Evolutionary conservation across 2,888 invertebrate genomes (phyloP), one percentile per base, ranked within the genome.

Genomic region (Polymixis lichenea): DNA sequence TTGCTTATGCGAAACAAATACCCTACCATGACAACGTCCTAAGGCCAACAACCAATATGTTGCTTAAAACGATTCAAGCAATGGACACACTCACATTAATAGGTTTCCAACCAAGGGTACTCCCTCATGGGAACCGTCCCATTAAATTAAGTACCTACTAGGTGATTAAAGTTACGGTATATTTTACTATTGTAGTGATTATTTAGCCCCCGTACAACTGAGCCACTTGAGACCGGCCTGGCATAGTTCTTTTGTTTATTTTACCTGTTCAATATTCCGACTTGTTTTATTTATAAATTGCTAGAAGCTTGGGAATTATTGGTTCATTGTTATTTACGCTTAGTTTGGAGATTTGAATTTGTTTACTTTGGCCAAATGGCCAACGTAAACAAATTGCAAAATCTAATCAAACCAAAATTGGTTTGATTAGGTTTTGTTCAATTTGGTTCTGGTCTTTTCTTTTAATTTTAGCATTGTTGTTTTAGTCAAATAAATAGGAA

Each of bases 221-320:
- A 69, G 68, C 38, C 82, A 51, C 82, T 84, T 51, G 82, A 80
- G 80, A 84, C 62, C 17, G 0, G 22, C 38, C 22, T 68, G 70
- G 49, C 75, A 70, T 32, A 82, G 53, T 79, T 70, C 70, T 75
- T 66, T 84, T 82, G 62, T 84, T 80, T 67, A 55, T 62, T 51
- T 62, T 67, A 62, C 49, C 49, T 62, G 53, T 51, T 68, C 75
- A 80, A 69, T 71, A 75, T 67, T 62, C 43, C 25, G 13, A 46
- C 55, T 78, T 72, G 73, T 61, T 78, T 74, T 69, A 58, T 66
- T 72, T 56, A 46, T 56, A 73, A 66, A 69, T 55, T 60, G 51
- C 46, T 58, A 38, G 22, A 13, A 53, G 55, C 51, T 53, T 49
- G 46, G 22, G 68, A 67, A 28, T 66, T 22, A 38, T 66, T 58